A percentile compares a stretch with the other conserved stretches of the same genome.
Conservation (phyloP, 2,797 vertebrate species). For the Pseudochromis fuscus region DNA sequence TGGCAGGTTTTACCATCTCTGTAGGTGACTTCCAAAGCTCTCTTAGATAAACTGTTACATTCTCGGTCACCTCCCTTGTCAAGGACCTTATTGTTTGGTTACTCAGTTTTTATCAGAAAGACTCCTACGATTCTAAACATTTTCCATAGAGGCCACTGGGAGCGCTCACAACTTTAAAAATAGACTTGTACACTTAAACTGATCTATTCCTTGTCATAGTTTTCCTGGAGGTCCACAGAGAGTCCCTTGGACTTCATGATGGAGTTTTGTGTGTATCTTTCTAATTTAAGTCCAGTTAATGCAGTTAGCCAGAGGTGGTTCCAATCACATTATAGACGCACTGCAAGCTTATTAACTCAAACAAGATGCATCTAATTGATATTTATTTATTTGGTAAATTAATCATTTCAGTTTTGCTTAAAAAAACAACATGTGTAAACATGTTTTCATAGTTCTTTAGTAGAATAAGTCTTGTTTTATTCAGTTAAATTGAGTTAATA, state of each 20-base stretch:
- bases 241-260: not conserved
- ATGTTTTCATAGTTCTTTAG: too few species aligned
- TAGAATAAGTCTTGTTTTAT: too few species aligned
- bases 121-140: not conserved
- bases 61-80: not conserved
- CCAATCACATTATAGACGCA: not conserved
- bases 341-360: not conserved
- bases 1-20: not conserved
- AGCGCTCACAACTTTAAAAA: conserved; percentile 8
- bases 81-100: not conserved
- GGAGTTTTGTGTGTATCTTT: not conserved
- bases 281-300: too few species aligned
- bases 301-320: conserved; percentile 4
- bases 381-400: too few species aligned
- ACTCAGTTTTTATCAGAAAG: not conserved
- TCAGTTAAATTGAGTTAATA: too few species aligned
- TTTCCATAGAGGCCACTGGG: not conserved
- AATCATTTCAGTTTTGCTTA: too few species aligned
- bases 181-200: not conserved
- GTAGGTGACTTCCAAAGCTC: not conserved
- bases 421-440: too few species aligned
- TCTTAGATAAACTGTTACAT: not conserved
- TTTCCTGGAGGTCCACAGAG: not conserved
- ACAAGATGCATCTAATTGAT: too few species aligned
- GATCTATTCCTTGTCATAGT: not conserved